phyloP scores from a whole-genome alignment of 30 jellyfish, hydroid and myxozoan species.

The Aurelia sp. region DNA sequence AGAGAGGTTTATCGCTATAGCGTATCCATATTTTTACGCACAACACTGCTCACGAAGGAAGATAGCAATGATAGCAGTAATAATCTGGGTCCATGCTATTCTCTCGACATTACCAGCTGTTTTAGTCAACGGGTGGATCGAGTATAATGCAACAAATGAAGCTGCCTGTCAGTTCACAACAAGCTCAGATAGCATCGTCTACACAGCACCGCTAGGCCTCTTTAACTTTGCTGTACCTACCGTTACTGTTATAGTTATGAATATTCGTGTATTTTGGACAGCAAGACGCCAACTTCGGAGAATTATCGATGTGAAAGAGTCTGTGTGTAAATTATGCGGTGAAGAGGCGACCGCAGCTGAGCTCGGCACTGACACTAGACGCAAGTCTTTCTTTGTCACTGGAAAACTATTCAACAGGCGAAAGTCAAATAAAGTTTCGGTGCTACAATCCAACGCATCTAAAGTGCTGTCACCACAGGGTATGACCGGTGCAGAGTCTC shows the following conservation, averaged over 20 bases:
- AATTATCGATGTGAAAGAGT: slow-evolving; percentile 14
- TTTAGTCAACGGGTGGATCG: slow-evolving; percentile 58
- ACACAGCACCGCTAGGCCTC: slow-evolving; percentile 55
- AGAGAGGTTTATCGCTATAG: slow-evolving; percentile 62
- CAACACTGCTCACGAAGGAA: slow-evolving; percentile 24
- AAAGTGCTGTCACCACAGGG: too few species aligned
- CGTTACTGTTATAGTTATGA: slow-evolving; percentile 42
- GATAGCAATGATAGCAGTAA: slow-evolving; percentile 1
- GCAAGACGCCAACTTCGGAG: slow-evolving; percentile 50
- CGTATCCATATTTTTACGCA: slow-evolving; percentile 48
- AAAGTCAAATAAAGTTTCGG: not conserved
- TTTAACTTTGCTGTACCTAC: slow-evolving; percentile 53
- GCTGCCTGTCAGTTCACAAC: slow-evolving; percentile 57
- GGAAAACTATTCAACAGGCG: not conserved
- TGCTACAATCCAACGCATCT: too few species aligned
- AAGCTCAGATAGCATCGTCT: slow-evolving; percentile 39
- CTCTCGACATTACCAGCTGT: slow-evolving; percentile 68
- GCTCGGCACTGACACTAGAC: not conserved
- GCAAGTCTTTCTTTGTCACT: not conserved
- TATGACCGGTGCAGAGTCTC: too few species aligned
- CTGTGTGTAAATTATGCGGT: slow-evolving; percentile 19
- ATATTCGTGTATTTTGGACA: slow-evolving; percentile 46
- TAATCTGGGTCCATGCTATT: slow-evolving; percentile 58
- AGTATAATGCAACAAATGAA: slow-evolving; percentile 53
- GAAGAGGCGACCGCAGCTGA: slow-evolving; percentile 17